Base-by-base conservation (phyloP, 2,888 invertebrate genomes). In the Mesorhabditis belari region DNA sequence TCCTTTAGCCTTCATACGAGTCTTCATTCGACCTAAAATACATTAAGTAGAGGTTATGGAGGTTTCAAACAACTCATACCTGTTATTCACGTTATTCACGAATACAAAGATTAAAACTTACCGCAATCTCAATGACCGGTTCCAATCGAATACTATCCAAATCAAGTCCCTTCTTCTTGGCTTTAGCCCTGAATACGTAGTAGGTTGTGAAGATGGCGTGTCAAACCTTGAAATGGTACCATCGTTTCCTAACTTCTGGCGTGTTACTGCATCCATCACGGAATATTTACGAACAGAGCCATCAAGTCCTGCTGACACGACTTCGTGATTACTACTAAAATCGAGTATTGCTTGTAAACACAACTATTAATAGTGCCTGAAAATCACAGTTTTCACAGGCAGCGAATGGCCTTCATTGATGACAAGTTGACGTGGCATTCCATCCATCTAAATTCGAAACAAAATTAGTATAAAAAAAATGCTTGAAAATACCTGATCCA, bases 391-490 rank as follows among this genome's bases (percentile, higher is more conserved):
- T 12, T 62, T 61, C 19, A 59, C 82, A 9, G 83, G 82, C 29
- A 78, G 79, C 44, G 81, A 77, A 73, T 85, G 84, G 23, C 85
- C 85, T 54, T 76, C 75, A 9, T 74, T 57, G 4, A 61, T 58
- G 49, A 81, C 80, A 50, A 84, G 69, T 58, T 81, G 76, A 29
- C 82, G 70, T 17, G 80, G 79, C 68, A 77, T 65, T 35, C 92
- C 92, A 85, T 93, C 94, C 6, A 91, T 87, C 44, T 35, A 35
- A 35, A 35, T 17, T 17, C 12, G 44, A 35, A 35, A 35, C 44
- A 35, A 35, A 17, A 17, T 9, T n/a, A 35, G n/a, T 17, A 35
- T 17, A 9, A 9, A 35, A n/a, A 35, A 35, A 35, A n/a, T 35
- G 12, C 44, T n/a, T n/a, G n/a, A n/a, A n/a, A n/a, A n/a, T n/a